Percentiles rank a stretch among this genome's conserved stretches.
These are phyloP conservation scores for Anguilla anguilla DNA, from an alignment of 2,797 vertebrate species.

Conservation along the genomic window DNA sequence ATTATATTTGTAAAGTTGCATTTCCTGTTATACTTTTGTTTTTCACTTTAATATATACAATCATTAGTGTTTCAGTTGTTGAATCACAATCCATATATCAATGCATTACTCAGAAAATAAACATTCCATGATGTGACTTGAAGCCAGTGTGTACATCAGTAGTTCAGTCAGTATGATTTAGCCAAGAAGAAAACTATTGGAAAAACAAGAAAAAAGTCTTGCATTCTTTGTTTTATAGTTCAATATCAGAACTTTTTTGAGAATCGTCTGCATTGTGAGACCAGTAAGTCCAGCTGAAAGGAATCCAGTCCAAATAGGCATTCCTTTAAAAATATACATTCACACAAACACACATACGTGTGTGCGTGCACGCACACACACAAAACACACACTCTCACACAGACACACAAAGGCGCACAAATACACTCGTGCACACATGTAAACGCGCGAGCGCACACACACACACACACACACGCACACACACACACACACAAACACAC, in stretches of 20 bases:
- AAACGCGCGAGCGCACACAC: slow-evolving; percentile 54
- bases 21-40: slow-evolving; percentile 11
- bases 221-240: slow-evolving; percentile 24
- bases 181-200: not conserved
- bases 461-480: slow-evolving; percentile 43
- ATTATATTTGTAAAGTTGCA: slow-evolving; percentile 4
- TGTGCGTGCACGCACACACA: slow-evolving; percentile 55
- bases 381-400: slow-evolving; percentile 64
- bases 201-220: not conserved
- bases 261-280: slow-evolving; percentile 2
- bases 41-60: not conserved
- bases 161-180: slow-evolving; percentile 1
- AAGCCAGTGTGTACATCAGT: not conserved
- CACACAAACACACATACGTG: slow-evolving; percentile 48
- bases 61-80: not conserved
- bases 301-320: not conserved
- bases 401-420: slow-evolving; percentile 48
- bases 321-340: slow-evolving; percentile 38
- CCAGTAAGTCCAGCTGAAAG: slow-evolving; percentile 13
- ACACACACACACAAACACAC: slow-evolving; percentile 51
- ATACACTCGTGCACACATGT: slow-evolving; percentile 45
- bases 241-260: slow-evolving; percentile 23
- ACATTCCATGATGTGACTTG: slow-evolving; percentile 37
- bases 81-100: slow-evolving; percentile 3
- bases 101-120: slow-evolving; percentile 35